A percentile compares a stretch with the other conserved stretches of the same genome.
Conservation (phyloP, 2,113 vertebrate genomes). For the Leucopternis melanops region DNA sequence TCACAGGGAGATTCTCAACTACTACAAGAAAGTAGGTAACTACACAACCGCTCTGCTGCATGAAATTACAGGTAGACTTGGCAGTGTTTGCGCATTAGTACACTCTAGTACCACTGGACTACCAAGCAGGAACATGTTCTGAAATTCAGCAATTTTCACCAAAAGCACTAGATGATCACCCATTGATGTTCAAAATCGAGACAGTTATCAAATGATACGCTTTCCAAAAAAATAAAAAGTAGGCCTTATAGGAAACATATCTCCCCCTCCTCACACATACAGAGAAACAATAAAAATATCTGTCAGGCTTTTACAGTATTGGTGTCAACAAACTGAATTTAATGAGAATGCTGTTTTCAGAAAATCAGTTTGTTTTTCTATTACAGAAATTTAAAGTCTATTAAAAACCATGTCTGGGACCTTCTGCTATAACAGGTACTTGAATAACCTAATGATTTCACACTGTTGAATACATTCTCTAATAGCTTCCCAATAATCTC, state of each 20-base stretch:
- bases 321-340: not conserved
- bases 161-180: not conserved
- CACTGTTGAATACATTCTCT: not conserved
- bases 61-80: not conserved
- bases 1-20: not conserved
- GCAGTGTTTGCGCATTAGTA: not conserved
- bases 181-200: not conserved
- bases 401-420: not conserved
- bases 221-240: not conserved
- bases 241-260: not conserved
- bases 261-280: not conserved
- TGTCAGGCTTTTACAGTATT: not conserved
- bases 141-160: not conserved
- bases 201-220: not conserved
- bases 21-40: not conserved
- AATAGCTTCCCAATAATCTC: not conserved
- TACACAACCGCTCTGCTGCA: no score
- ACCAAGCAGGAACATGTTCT: not conserved
- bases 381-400: not conserved
- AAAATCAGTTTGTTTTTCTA: not conserved
- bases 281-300: not conserved
- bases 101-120: not conserved
- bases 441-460: not conserved
- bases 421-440: not conserved
- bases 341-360: not conserved